Base-by-base conservation (phyloP, 2,888 invertebrate genomes). In the Drosophila picticornis region DNA sequence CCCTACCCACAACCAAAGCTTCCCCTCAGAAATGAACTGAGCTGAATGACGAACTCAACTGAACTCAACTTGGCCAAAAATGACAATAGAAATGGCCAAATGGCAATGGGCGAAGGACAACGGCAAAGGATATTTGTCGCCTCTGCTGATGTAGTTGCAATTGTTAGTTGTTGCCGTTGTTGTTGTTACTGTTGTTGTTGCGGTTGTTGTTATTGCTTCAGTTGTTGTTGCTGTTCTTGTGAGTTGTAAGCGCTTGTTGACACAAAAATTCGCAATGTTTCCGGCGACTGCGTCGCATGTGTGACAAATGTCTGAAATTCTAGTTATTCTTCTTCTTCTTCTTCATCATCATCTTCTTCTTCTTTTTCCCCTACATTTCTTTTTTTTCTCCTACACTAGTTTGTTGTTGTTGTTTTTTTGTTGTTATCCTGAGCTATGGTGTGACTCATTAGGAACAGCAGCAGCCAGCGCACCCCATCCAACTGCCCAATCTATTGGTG, bases 301-400 rank as follows among this genome's bases (percentile, higher is more conserved):
- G 85, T 89, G 87, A 85, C 85, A 85, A 85, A 89, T 85, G 89
- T 82, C 76, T 75, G 65, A 80, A 76, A 82, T 80, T 82, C 67
- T 57, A 60, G 48, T 34, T 55, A 22, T 38, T 48, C 31, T 55
- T 61, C 58, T 64, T 51, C 66, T 65, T 61, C 61, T 58, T 60
- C 57, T 65, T 55, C 9, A 1, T 60, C 61, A 25, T 25, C 29
- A 25, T 67, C 2, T 25, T 29, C 16, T n/a, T 32, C 0, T 48
- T 22, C 9, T 22, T 4, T 34, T 4, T 31, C 2, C 34, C 36
- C 0, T 16, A 9, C 25, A 25, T 46, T 46, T 46, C 13, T 16
- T 25, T 46, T 22, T 4, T 34, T 4, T 31, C 2, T 40, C 36
- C 0, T 16, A 9, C 25, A 25, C 25, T 46, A 25, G 34, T 31